Base-by-base conservation (phyloP, 2,113 vertebrate genomes). In the Lagopus leucura region DNA sequence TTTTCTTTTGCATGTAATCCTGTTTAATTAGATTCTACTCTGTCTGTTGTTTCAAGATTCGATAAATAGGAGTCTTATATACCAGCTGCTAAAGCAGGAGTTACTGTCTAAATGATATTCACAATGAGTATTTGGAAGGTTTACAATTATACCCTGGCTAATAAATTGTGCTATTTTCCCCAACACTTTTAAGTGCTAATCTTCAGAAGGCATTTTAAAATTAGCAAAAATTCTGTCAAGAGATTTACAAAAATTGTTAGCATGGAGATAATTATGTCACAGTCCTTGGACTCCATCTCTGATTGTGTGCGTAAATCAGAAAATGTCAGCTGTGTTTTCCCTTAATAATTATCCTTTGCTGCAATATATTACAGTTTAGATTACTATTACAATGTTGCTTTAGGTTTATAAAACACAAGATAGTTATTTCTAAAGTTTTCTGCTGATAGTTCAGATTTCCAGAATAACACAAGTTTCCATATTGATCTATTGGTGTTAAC, bases 121-220 rank as follows among this genome's bases (percentile, higher is more conserved):
- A 97, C 98, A 98, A 97, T 96, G 98, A 98, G 98, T 97, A 97
- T 98, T 98, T 98, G 97, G 97, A 98, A 98, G 97, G 97, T 98
- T 98, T 98, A 97, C 98, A 98, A 98, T 98, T 98, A 98, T 98
- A 98, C 98, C 98, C 98, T 98, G 98, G 98, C 97, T 98, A 98
- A 98, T 98, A 98, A 98, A 97, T 98, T 97, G 97, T 98, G 98
- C 97, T 98, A 97, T 98, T 98, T 98, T 97, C 97, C 97, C 96
- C 97, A 98, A 98, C 97, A 98, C 97, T 98, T 98, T 98, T 98
- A 98, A 98, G 97, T 97, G 95, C 96, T 98, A 97, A 98, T 98
- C 97, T 98, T 98, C 97, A 97, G 96, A 98, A 98, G 97, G 97
- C 97, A 98, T 98, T 98, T 98, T 97, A 98, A 98, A 98, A 98